Evolutionary conservation across 2,888 invertebrate species (phyloP).

Genomic region (Phyto melanocephala): DNA sequence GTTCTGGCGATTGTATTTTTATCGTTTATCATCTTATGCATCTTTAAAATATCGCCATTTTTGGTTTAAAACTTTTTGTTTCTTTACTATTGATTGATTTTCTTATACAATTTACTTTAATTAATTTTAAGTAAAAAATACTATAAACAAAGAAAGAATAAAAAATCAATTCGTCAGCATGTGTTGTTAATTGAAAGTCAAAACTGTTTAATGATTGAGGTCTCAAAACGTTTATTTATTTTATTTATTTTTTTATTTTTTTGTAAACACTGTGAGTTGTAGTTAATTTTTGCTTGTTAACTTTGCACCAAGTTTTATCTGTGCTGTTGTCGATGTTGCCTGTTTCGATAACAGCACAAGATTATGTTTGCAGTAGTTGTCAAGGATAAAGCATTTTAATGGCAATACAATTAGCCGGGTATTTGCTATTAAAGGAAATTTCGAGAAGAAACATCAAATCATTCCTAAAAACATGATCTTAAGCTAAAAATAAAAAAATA

Average conservation of each 20-base stretch:
- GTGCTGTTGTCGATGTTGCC: background rate
- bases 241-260: too few species aligned
- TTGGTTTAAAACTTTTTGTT: conserved; percentile 6
- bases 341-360: background rate
- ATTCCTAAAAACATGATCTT: background rate
- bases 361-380: background rate
- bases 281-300: background rate
- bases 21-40: conserved; percentile 28
- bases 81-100: conserved; percentile 40
- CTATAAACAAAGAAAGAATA: too few species aligned
- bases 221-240: background rate
- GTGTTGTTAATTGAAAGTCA: background rate
- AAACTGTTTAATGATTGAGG: background rate
- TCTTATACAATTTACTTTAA: background rate
- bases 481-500: too few species aligned
- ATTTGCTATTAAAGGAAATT: background rate
- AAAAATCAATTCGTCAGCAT: background rate
- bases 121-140: conserved; percentile 3
- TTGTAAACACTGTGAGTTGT: background rate
- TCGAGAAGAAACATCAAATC: background rate
- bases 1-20: background rate
- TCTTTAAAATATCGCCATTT: conserved; percentile 37
- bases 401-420: background rate
- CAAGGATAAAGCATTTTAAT: background rate
- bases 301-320: background rate